These are phyloP conservation scores for Cheilosia soror DNA, from an alignment of 2,888 invertebrate genomes.

Conservation along the genomic window DNA sequence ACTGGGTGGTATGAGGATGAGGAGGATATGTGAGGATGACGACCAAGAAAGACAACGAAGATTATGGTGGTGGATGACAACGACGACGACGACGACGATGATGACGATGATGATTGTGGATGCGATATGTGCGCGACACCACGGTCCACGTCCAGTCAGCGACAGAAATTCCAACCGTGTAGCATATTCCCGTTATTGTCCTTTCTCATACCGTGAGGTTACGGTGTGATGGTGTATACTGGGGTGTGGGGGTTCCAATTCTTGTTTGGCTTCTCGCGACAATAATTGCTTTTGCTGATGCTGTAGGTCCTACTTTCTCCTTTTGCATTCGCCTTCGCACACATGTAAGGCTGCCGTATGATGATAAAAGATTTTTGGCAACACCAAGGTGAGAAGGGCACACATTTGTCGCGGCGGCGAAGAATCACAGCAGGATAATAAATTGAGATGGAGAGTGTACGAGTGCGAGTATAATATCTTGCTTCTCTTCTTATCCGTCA, in stretches of 20 bases:
- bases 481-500: conserved; percentile 66
- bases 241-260: conserved; percentile 16
- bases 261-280: conserved; percentile 70
- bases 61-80: conserved; percentile 64
- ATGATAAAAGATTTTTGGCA: conserved; percentile 46
- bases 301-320: conserved; percentile 47
- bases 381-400: conserved; percentile 36
- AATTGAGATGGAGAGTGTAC: conserved; percentile 63
- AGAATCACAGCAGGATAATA: conserved; percentile 61
- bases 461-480: conserved; percentile 33
- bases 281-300: conserved; percentile 55
- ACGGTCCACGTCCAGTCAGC: conserved; percentile 71
- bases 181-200: conserved; percentile 71
- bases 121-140: conserved; percentile 55
- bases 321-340: conserved; percentile 40
- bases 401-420: conserved; percentile 31
- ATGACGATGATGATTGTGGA: conserved; percentile 47
- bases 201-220: conserved; percentile 47
- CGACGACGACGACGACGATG: conserved; percentile 36
- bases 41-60: conserved; percentile 60
- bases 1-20: conserved; percentile 50
- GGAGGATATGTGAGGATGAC: conserved; percentile 70
- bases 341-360: conserved; percentile 32
- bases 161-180: conserved; percentile 75
- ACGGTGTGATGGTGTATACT: conserved; percentile 35